These are phyloP conservation scores for Clistopyga incitator DNA, from an alignment of 2,888 invertebrate species.

Conservation along the genomic window DNA sequence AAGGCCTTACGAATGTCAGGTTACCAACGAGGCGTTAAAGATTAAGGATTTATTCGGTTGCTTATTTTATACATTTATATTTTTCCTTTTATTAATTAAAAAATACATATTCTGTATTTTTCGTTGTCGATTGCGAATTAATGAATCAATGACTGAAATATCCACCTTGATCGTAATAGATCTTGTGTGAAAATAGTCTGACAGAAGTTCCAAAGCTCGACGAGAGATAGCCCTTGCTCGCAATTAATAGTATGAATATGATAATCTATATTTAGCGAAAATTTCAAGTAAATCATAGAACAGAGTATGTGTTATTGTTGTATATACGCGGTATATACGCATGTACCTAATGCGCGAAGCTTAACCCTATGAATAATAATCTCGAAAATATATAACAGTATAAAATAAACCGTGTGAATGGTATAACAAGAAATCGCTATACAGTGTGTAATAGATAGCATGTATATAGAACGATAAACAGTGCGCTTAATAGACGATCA, in stretches of 20 bases:
- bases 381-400: constrained; percentile 51
- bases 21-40: too few relatives aligned
- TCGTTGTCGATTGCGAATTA: too few relatives aligned
- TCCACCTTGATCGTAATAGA: not conserved
- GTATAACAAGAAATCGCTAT: constrained; percentile 63
- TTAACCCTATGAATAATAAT: constrained; percentile 34
- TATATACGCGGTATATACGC: constrained; percentile 12
- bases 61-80: too few relatives aligned
- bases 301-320: constrained; percentile 10
- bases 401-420: constrained; percentile 69
- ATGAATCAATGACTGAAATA: not conserved
- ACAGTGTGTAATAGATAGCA: constrained; percentile 72
- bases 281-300: constrained; percentile 26
- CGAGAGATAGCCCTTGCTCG: constrained; percentile 62
- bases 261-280: constrained; percentile 53
- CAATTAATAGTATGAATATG: constrained; percentile 38
- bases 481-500: constrained; percentile 68
- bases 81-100: too few relatives aligned
- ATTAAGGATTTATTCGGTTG: too few relatives aligned
- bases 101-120: too few relatives aligned
- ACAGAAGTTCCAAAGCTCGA: constrained; percentile 10
- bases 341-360: constrained; percentile 53
- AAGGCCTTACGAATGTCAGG: too few relatives aligned
- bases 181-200: not conserved
- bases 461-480: constrained; percentile 68